Evolutionary conservation across 2,888 invertebrate species (phyloP), one percentile per base, ranked within the genome.

Genomic region (Labia minor): DNA sequence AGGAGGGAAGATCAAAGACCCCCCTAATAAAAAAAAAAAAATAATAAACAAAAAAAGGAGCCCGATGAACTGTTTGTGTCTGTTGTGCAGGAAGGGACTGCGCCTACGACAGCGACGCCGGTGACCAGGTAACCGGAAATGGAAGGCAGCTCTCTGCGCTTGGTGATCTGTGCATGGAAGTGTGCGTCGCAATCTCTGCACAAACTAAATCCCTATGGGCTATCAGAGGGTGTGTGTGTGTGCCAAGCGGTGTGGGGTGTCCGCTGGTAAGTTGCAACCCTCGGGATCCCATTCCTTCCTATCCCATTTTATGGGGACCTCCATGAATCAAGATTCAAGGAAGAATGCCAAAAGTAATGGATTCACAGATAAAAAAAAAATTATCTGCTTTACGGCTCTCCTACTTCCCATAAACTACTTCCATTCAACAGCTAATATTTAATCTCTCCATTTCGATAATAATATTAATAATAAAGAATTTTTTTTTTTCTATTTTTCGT

Each of bases 21-120:
- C 26, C 26, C 49, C 49, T n/a, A n/a, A n/a, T n/a, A n/a, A n/a
- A n/a, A n/a, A n/a, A n/a, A n/a, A n/a, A n/a, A n/a, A 49, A 49
- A 49, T 3, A 49, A 8, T 11, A 11, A 49, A 11, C n/a, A 4
- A 49, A 49, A 49, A 11, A 49, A 49, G 49, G 49, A 49, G 49
- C 49, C 49, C 49, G 49, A 49, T 49, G 49, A 49, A 49, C 49
- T 49, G 26, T 49, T 49, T 49, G 49, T 49, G 49, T 49, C 49
- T 49, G 49, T 49, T 49, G 49, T 49, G 49, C 49, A 49, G 49
- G 49, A 49, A 49, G 49, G 49, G 49, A 49, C 49, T 49, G n/a
- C 49, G 49, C 49, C 49, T 26, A 49, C n/a, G 49, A 49, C 49
- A 10, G 49, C 49, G 49, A 8, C 49, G 49, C 49, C 49, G 49